phyloP scores from a whole-genome alignment of 2,888 invertebrate species.

The Aradus depressus region DNA sequence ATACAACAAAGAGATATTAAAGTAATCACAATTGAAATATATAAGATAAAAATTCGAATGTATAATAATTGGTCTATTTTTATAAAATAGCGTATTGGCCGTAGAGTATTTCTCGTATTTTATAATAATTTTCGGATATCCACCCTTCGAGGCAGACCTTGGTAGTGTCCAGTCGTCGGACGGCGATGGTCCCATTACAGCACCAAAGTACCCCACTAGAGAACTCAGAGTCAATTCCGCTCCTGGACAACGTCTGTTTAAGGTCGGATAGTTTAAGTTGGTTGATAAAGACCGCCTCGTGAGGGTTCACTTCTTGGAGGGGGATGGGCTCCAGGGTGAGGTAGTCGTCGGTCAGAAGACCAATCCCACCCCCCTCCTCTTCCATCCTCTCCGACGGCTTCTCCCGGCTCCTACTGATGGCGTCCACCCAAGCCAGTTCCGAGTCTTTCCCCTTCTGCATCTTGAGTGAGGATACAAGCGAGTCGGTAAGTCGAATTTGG shows the following conservation, averaged over 20 bases:
- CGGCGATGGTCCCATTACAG: constrained; percentile 79
- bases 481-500: constrained; percentile 82
- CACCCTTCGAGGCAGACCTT: constrained; percentile 88
- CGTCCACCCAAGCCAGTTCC: constrained; percentile 94
- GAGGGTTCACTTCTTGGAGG: constrained; percentile 44
- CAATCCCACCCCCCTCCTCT: constrained; percentile 14
- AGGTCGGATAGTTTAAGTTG: constrained; percentile 86
- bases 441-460: constrained; percentile 79
- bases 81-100: constrained; percentile 94
- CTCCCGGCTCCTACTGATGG: constrained; percentile 48
- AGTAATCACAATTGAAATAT: too few relatives aligned
- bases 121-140: constrained; percentile 88
- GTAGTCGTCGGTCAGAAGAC: constrained; percentile 6
- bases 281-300: constrained; percentile 83
- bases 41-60: too few relatives aligned
- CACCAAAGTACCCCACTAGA: constrained; percentile 87
- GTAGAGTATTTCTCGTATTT: constrained; percentile 82
- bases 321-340: constrained; percentile 53
- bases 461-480: constrained; percentile 71
- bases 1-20: too few relatives aligned
- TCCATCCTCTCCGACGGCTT: constrained; percentile 40
- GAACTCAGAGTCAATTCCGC: constrained; percentile 75
- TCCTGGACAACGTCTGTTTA: constrained; percentile 62
- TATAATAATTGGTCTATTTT: too few relatives aligned
- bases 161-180: constrained; percentile 82